phyloP scores from a whole-genome alignment of 2,888 invertebrate genomes.

The Mechanitis messenoides region DNA sequence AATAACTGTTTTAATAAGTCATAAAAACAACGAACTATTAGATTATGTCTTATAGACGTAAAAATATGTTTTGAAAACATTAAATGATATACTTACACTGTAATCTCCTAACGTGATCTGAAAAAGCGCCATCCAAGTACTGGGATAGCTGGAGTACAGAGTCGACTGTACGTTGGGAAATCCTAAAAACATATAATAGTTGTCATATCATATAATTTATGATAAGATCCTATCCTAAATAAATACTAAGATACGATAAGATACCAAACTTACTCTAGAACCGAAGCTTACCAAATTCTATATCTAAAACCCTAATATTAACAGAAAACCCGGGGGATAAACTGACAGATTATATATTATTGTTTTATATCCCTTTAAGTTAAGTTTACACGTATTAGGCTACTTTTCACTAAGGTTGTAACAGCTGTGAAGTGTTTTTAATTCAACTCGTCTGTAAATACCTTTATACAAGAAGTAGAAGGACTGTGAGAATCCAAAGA shows the following conservation, averaged over 20 bases:
- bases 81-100: conserved; percentile 81
- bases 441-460: conserved; percentile 21
- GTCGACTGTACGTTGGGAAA: conserved; percentile 88
- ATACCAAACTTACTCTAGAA: too few species aligned
- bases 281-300: not conserved
- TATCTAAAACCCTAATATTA: not conserved
- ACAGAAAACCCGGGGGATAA: too few species aligned
- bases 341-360: too few species aligned
- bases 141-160: conserved; percentile 88
- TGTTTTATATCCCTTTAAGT: too few species aligned
- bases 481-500: conserved; percentile 97
- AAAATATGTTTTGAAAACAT: not conserved
- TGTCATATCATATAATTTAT: too few species aligned
- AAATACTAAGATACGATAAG: too few species aligned
- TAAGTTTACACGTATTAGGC: too few species aligned
- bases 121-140: conserved; percentile 98
- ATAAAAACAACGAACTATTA: not conserved
- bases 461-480: conserved; percentile 96
- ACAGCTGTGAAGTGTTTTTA: too few species aligned
- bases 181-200: conserved; percentile 59
- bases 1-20: too few species aligned
- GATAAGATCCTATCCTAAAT: too few species aligned
- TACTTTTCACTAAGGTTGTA: too few species aligned
- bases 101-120: conserved; percentile 99
- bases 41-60: not conserved